These are phyloP conservation scores for Ctenodactylus gundi DNA, from an alignment of 2,113 vertebrate genomes.

Conservation along the genomic window DNA sequence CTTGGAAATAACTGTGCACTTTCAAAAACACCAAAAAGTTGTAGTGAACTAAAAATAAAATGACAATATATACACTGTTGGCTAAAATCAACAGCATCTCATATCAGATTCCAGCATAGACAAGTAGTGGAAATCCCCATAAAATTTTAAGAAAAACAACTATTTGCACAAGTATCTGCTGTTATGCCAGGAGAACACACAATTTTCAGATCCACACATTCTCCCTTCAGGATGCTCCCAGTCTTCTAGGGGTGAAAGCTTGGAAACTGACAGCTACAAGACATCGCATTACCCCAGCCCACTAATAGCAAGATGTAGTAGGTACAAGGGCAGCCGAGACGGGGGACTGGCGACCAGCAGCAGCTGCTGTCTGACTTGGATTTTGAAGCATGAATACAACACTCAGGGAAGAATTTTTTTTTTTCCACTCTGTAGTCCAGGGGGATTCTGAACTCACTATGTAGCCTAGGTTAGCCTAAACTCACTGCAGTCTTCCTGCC, in stretches of 20 bases:
- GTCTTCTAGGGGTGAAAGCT: not conserved
- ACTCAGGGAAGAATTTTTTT: not conserved
- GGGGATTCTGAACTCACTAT: too few relatives aligned
- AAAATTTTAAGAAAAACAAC: slow-evolving; percentile 16
- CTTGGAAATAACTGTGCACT: slow-evolving; percentile 21
- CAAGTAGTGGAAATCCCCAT: slow-evolving; percentile 10
- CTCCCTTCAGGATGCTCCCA: not conserved
- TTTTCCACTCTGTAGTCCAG: too few relatives aligned
- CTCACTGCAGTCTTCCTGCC: too few relatives aligned
- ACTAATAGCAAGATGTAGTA: not conserved
- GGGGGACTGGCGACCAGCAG: not conserved
- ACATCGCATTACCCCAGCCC: not conserved
- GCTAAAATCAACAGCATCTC: slow-evolving; percentile 20
- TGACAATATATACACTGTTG: not conserved
- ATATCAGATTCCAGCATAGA: not conserved
- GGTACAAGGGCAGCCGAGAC: not conserved
- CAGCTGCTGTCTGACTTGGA: not conserved
- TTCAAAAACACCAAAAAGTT: slow-evolving; percentile 8
- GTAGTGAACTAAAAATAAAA: slow-evolving; percentile 30
- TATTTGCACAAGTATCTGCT: not conserved
- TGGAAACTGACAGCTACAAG: not conserved
- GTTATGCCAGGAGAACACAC: not conserved
- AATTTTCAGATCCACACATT: not conserved
- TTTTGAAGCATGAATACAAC: not conserved
- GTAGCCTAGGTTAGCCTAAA: too few relatives aligned